Conservation (phyloP, 2,797 vertebrate genomes). For the Sorex maritimensis region DNA sequence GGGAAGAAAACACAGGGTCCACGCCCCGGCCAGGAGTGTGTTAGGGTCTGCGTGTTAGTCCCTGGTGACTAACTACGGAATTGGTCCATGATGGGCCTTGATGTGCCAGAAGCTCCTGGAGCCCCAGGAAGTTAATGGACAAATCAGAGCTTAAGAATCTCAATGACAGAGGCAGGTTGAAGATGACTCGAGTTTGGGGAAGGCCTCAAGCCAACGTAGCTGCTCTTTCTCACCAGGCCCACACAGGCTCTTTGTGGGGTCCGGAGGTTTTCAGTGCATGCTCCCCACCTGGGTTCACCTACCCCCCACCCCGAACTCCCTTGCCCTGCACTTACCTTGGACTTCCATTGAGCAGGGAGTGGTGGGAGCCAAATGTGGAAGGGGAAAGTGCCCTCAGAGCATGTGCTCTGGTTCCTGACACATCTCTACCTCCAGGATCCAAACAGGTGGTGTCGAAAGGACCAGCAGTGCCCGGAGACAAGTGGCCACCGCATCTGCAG, state of each 20-base stretch:
- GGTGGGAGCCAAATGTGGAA: slow-evolving; percentile 71
- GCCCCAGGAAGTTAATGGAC: not conserved
- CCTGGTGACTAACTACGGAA: too few relatives aligned
- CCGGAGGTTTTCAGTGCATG: not conserved
- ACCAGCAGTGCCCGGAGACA: slow-evolving; percentile 73
- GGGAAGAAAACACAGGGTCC: too few relatives aligned
- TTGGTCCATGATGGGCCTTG: not conserved
- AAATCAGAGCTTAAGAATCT: not conserved
- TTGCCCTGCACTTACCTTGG: not conserved
- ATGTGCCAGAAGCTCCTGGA: slow-evolving; percentile 12
- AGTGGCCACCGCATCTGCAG: slow-evolving; percentile 83
- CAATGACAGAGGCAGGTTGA: not conserved
- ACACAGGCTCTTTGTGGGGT: not conserved
- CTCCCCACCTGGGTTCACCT: not conserved
- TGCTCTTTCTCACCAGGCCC: slow-evolving; percentile 1
- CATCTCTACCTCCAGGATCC: slow-evolving; percentile 76
- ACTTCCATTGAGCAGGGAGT: slow-evolving; percentile 57
- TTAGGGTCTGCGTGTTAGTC: too few relatives aligned
- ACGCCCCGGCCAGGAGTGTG: too few relatives aligned
- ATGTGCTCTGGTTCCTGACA: slow-evolving; percentile 80
- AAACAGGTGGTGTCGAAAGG: slow-evolving; percentile 82
- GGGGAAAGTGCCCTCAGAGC: slow-evolving; percentile 74
- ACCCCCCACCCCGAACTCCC: not conserved
- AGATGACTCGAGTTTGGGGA: not conserved
- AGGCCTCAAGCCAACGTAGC: not conserved